Percentiles rank a stretch among this genome's conserved stretches.
Conservation (phyloP, 2,888 invertebrate genomes). For the Idaea aversata region DNA sequence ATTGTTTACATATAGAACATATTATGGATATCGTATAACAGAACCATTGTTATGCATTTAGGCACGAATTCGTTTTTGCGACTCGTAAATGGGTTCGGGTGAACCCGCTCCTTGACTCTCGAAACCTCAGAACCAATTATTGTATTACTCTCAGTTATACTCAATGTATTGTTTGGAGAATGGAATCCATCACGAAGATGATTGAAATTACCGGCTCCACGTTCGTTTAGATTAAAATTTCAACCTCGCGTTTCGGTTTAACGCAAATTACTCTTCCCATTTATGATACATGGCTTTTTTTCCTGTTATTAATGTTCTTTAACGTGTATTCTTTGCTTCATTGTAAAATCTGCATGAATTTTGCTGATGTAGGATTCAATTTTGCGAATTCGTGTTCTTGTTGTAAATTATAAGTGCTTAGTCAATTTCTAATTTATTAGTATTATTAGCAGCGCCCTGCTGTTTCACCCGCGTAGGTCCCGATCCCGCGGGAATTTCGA, state of each 20-base stretch:
- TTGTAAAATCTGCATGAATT: background rate
- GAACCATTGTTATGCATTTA: constrained; percentile 63
- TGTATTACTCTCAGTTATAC: background rate
- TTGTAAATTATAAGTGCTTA: too few relatives aligned
- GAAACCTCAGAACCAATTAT: constrained; percentile 58
- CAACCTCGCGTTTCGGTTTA: constrained; percentile 35
- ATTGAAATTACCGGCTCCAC: constrained; percentile 57
- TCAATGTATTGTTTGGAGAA: constrained; percentile 64
- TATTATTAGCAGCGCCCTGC: too few relatives aligned
- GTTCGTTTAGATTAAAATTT: constrained; percentile 36
- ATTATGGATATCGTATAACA: constrained; percentile 49
- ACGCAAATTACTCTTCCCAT: constrained; percentile 42
- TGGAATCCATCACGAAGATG: constrained; percentile 61
- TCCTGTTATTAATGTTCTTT: background rate
- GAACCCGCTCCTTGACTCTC: constrained; percentile 36
- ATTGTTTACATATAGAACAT: constrained; percentile 53
- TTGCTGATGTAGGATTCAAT: background rate
- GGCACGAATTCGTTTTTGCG: constrained; percentile 54
- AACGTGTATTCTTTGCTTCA: background rate
- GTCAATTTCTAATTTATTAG: too few relatives aligned
- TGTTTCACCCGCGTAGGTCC: too few relatives aligned
- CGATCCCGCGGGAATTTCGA: too few relatives aligned
- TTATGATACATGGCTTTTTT: constrained; percentile 14
- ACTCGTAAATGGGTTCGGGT: constrained; percentile 44
- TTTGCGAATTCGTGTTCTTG: too few relatives aligned